A percentile compares a stretch with the other conserved stretches of the same genome.
Conservation (phyloP, 2,888 invertebrate species). For the Atherix ibis region DNA sequence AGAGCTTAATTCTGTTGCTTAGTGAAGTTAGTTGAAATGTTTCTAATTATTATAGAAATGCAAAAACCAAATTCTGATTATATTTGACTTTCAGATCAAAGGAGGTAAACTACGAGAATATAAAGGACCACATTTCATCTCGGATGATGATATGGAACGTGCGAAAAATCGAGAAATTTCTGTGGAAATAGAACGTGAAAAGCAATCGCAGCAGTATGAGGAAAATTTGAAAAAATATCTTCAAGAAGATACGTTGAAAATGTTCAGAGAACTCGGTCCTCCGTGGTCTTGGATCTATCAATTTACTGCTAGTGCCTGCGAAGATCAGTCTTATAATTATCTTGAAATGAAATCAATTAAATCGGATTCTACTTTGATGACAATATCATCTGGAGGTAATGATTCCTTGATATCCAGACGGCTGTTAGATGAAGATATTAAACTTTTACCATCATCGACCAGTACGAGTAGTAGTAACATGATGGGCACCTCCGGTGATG, state of each 20-base stretch:
- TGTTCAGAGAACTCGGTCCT: constrained; percentile 15
- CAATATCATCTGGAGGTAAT: constrained; percentile 10
- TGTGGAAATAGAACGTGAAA: constrained; percentile 6
- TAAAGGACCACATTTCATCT: constrained; percentile 11
- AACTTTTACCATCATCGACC: neutral
- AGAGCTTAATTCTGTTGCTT: constrained; percentile 15
- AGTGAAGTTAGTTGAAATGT: constrained; percentile 10
- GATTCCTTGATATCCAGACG: constrained; percentile 9
- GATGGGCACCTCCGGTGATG: too few relatives aligned
- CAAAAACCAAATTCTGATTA: neutral
- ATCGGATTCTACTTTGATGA: constrained; percentile 12
- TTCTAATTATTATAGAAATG: neutral
- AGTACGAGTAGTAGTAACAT: too few relatives aligned
- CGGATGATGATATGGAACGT: constrained; percentile 8
- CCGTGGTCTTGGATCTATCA: constrained; percentile 19
- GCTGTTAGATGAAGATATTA: neutral
- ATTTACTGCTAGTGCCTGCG: constrained; percentile 13
- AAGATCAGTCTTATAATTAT: constrained; percentile 16
- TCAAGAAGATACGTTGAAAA: constrained; percentile 11
- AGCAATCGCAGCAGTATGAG: constrained; percentile 5
- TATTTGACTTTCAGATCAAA: constrained; percentile 6
- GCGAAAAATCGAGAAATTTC: constrained; percentile 11
- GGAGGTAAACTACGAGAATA: constrained; percentile 10
- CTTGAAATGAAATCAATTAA: constrained; percentile 13
- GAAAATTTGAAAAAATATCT: constrained; percentile 7